Conservation (phyloP, 2,113 vertebrate species). For the Otolemur garnettii region DNA sequence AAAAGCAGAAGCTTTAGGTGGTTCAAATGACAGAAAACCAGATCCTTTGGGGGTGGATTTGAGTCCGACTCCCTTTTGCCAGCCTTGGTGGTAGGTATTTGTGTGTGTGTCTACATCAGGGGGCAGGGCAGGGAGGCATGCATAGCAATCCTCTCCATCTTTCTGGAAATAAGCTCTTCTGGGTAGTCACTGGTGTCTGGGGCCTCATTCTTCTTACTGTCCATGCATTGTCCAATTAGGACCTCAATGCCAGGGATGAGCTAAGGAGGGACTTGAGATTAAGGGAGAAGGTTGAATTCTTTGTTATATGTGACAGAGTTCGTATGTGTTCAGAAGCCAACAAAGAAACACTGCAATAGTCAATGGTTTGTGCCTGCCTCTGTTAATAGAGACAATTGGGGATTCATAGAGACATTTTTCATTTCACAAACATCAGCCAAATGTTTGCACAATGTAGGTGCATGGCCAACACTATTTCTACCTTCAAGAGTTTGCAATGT, state of each 20-base stretch:
- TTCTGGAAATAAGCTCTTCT: background rate
- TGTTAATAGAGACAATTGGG: background rate
- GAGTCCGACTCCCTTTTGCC: background rate
- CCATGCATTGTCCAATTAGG: background rate
- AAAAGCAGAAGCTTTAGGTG: background rate
- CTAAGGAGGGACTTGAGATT: background rate
- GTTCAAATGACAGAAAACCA: background rate
- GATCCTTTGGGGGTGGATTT: background rate
- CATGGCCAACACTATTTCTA: background rate
- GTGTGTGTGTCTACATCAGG: background rate
- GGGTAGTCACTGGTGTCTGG: background rate
- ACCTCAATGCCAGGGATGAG: background rate
- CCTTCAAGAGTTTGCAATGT: background rate
- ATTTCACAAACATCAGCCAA: slow-evolving; percentile 20
- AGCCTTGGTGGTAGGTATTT: background rate
- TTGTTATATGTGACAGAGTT: background rate
- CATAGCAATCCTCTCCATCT: background rate
- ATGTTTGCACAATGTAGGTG: background rate
- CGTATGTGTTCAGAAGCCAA: background rate
- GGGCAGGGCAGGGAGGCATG: accelerated
- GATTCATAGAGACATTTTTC: background rate
- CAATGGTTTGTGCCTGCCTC: background rate
- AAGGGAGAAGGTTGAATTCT: slow-evolving; percentile 1
- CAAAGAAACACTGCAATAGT: background rate
- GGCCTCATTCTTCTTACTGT: background rate